Base-by-base conservation (phyloP, 2,888 invertebrate species). In the Leptopilina syphax region DNA sequence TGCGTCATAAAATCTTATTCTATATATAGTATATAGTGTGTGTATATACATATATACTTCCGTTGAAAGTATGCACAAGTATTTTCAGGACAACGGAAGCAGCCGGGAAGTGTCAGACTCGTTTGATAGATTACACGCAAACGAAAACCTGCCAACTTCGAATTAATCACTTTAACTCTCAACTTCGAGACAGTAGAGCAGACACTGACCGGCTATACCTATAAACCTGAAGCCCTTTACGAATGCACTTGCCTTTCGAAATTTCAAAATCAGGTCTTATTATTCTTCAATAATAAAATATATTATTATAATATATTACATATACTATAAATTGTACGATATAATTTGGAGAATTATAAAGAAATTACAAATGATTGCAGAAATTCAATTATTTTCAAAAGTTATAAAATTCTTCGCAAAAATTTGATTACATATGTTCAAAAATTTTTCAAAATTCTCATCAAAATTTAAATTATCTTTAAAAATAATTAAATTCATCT, bases 51-150 rank as follows among this genome's bases (percentile, higher is more conserved):
- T 12, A n/a, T 57, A 44, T 7, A 41, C 18, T 44, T 68, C 18
- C 47, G 47, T 24, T 24, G 27, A 70, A 70, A 70, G 70, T 70
- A 70, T 65, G 65, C 63, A 76, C 63, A 76, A 76, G 76, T 76
- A 18, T 76, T 47, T 76, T 18, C 76, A 63, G 76, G 60, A 13
- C 57, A 76, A 76, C 63, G 63, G 24, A 47, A 65, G 27, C 68
- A 60, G 81, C 65, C 78, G 70, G 50, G 27, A 70, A 70, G 34
- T 70, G 70, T 50, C 70, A 54, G 54, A 13, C 54, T 70, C 34
- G 84, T 41, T 83, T 87, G 86, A 86, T 87, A 85, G 84, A 86
- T 86, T 85, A 82, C 79, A 67, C 77, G 80, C 63, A 67, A 41
- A 50, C 66, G 82, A 80, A 85, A 83, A 79, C 79, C 79, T 83